phyloP scores from a whole-genome alignment of 2,113 vertebrate species.

The Anas platyrhynchos region DNA sequence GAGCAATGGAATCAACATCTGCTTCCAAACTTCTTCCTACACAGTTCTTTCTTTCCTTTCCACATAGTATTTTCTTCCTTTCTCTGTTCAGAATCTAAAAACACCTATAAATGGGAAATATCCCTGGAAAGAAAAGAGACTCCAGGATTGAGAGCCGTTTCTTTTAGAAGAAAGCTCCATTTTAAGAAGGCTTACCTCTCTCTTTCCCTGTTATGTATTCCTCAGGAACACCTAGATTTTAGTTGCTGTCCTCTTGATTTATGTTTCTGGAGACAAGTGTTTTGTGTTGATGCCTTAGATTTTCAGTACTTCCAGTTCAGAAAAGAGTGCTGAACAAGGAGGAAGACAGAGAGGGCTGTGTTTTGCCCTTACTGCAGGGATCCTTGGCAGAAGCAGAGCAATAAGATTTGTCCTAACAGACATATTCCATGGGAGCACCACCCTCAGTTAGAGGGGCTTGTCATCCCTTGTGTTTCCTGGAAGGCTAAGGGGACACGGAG shows the following conservation, averaged over 20 bases:
- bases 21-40: not conserved
- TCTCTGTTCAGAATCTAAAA: not conserved
- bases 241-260: not conserved
- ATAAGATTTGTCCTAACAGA: not conserved
- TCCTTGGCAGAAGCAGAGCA: not conserved
- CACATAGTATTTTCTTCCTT: not conserved
- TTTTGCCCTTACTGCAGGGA: not conserved
- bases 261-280: not conserved
- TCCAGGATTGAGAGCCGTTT: not conserved
- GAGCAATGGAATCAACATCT: not conserved
- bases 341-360: not conserved
- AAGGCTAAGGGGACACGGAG: not conserved
- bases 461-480: not conserved
- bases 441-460: not conserved
- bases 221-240: not conserved
- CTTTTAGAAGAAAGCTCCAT: not conserved
- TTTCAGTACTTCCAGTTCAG: not conserved
- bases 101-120: not conserved
- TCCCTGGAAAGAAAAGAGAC: not conserved
- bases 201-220: not conserved
- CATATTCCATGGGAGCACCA: not conserved
- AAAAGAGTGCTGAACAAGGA: not conserved
- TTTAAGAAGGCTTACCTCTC: not conserved
- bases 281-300: not conserved
- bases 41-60: not conserved